phyloP scores from a whole-genome alignment of 1,140 invertebrate genomes.

The Drosophila varians region DNA sequence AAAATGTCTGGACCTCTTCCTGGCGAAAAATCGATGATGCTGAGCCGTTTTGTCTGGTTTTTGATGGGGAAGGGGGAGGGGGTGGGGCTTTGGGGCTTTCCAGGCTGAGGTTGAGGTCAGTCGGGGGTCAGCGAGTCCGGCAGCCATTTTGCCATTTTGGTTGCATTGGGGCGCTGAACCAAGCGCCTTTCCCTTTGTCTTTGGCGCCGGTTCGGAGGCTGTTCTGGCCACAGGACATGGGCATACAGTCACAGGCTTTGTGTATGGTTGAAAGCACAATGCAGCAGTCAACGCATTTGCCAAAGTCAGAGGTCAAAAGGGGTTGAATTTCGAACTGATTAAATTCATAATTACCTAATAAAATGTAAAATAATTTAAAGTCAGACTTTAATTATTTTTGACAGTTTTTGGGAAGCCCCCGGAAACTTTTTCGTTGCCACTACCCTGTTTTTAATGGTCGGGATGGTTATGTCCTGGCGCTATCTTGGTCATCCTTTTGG shows the following conservation, averaged over 20 bases:
- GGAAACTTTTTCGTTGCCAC: background rate
- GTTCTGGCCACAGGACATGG: conserved; percentile 21
- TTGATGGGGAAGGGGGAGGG: conserved; percentile 12
- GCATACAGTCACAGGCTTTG: conserved; percentile 17
- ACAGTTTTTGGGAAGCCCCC: no score
- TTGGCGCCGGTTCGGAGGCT: conserved; percentile 46
- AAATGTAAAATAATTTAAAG: background rate
- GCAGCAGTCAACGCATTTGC: conserved; percentile 64
- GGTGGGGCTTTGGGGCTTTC: conserved; percentile 45
- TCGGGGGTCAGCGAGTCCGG: conserved; percentile 26
- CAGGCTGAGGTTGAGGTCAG: conserved; percentile 16
- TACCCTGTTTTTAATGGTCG: conserved; percentile 1
- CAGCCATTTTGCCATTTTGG: conserved; percentile 69
- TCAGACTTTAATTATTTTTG: no score
- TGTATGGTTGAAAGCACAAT: conserved; percentile 55
- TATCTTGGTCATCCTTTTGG: conserved; percentile 51
- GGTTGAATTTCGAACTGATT: background rate
- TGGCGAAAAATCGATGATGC: conserved; percentile 60
- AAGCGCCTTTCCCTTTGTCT: conserved; percentile 74
- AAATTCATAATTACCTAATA: background rate
- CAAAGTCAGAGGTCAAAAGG: conserved; percentile 50
- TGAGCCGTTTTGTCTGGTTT: conserved; percentile 10
- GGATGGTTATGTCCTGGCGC: conserved; percentile 10
- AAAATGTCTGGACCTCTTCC: conserved; percentile 40
- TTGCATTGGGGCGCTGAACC: conserved; percentile 20